phyloP scores from a whole-genome alignment of 2,797 vertebrate species.

The Coracias cyanogaster region DNA sequence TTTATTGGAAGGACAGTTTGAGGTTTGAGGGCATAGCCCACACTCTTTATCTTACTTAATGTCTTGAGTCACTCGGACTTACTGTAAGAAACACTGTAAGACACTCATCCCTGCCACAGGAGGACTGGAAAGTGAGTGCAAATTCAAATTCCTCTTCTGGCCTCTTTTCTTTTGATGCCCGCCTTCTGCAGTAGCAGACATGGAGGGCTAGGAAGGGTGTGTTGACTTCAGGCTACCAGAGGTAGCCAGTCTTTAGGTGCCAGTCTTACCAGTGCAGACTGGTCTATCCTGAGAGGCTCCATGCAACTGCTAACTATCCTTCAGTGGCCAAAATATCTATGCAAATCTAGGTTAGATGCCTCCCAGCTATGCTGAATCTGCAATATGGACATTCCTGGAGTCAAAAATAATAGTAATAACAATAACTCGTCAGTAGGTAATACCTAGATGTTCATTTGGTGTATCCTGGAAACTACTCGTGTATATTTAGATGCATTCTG shows the following conservation, averaged over 20 bases:
- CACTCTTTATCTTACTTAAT: not conserved
- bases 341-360: not conserved
- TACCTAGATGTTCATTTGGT: not conserved
- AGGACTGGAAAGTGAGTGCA: not conserved
- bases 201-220: not conserved
- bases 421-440: not conserved
- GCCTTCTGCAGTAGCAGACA: fast-evolving
- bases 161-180: not conserved
- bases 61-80: not conserved
- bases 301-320: not conserved
- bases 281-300: not conserved
- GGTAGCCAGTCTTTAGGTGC: not conserved
- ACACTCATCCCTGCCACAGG: not conserved
- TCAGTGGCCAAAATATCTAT: not conserved
- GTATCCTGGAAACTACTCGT: not conserved
- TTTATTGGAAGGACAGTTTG: not conserved
- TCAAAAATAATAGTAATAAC: not conserved
- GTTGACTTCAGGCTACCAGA: not conserved
- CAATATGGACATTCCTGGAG: not conserved
- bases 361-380: not conserved
- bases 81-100: not conserved
- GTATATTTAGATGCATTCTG: not conserved
- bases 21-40: not conserved
- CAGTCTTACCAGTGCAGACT: not conserved
- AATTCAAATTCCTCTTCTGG: not conserved